These are phyloP conservation scores for Harpegnathos saltator DNA, from an alignment of 1,140 invertebrate species.

Conservation along the genomic window DNA sequence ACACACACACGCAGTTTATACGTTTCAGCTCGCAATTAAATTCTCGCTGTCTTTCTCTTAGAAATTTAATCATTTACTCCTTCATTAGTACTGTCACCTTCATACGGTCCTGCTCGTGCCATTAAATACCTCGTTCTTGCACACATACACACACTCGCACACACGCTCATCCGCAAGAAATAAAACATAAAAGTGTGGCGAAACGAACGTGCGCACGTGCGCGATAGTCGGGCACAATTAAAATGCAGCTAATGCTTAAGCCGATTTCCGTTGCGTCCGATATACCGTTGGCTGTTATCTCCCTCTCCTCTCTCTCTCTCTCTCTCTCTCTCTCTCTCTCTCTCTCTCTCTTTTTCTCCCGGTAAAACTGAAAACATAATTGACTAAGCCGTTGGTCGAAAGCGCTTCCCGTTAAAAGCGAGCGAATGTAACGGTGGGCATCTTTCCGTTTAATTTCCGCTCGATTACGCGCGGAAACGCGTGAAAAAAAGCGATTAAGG, in stretches of 20 bases:
- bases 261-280: conserved; percentile 34
- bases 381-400: conserved; percentile 31
- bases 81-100: no score
- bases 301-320: neutral
- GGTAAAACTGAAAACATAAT: conserved; percentile 27
- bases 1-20: no score
- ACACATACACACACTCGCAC: no score
- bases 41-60: no score
- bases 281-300: neutral
- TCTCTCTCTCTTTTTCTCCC: neutral
- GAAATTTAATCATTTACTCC: no score
- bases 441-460: conserved; percentile 39
- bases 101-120: no score
- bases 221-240: conserved; percentile 32
- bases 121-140: no score
- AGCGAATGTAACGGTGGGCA: neutral
- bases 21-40: no score
- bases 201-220: neutral
- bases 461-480: conserved; percentile 35
- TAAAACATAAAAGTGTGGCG: neutral
- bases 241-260: conserved; percentile 41
- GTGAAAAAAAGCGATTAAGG: conserved; percentile 33
- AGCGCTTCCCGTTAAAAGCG: conserved; percentile 17
- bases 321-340: neutral
- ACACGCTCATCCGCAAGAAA: no score